These are phyloP conservation scores for Geophilus truncorum DNA, from an alignment of 2,888 invertebrate genomes.

Conservation along the genomic window DNA sequence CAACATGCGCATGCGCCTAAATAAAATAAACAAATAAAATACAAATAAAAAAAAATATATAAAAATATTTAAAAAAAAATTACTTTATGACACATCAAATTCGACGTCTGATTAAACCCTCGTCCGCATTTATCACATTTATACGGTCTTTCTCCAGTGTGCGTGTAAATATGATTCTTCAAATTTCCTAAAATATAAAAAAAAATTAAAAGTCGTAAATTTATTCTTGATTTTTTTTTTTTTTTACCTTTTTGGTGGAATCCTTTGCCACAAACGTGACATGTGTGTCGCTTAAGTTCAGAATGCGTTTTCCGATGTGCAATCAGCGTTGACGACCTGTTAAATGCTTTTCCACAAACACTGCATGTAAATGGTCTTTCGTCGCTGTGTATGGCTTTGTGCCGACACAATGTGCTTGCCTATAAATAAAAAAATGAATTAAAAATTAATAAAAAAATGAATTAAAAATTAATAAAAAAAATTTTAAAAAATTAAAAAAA, in stretches of 20 bases:
- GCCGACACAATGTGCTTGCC: slow-evolving; percentile 69
- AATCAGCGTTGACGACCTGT: slow-evolving; percentile 71
- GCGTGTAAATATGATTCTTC: slow-evolving; percentile 69
- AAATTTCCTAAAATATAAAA: slow-evolving; percentile 58
- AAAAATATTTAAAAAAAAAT: slow-evolving; percentile 47
- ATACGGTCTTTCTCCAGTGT: slow-evolving; percentile 71
- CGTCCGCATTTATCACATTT: slow-evolving; percentile 67
- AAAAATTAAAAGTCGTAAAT: neutral
- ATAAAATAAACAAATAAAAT: too few relatives aligned
- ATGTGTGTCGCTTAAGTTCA: slow-evolving; percentile 66
- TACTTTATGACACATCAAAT: slow-evolving; percentile 70
- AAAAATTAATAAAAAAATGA: too few relatives aligned
- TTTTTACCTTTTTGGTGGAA: slow-evolving; percentile 82
- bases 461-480: too few relatives aligned
- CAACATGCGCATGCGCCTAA: slow-evolving; percentile 54
- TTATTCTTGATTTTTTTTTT: neutral
- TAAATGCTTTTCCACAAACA: slow-evolving; percentile 67
- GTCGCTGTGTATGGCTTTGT: slow-evolving; percentile 71
- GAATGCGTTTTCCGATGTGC: slow-evolving; percentile 74
- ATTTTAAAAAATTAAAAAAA: too few relatives aligned
- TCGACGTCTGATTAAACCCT: slow-evolving; percentile 75
- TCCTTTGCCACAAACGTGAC: slow-evolving; percentile 68
- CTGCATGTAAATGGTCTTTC: slow-evolving; percentile 68
- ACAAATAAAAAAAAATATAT: neutral
- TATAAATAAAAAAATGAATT: too few relatives aligned